Conservation (phyloP, 2,113 vertebrate genomes). For the Lepus europaeus region DNA sequence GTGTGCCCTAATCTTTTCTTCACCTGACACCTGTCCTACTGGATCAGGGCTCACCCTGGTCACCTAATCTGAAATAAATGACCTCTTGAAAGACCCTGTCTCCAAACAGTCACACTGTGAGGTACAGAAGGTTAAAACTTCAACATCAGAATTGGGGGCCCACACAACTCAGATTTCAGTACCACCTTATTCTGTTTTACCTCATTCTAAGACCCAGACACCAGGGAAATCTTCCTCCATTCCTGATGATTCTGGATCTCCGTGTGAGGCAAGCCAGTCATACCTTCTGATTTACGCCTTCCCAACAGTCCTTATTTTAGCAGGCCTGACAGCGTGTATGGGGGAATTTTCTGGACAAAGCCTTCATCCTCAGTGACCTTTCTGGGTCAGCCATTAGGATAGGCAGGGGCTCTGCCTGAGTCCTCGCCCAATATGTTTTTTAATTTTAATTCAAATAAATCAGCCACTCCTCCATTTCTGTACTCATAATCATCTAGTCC, state of each 20-base stretch:
- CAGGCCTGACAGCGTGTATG: not conserved
- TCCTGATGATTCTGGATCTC: not conserved
- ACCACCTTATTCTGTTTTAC: not conserved
- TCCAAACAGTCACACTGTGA: not conserved
- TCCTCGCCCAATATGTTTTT: not conserved
- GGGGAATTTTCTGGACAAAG: no score
- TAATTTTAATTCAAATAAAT: constrained; percentile 39
- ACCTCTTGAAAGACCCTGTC: not conserved
- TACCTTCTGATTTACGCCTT: not conserved
- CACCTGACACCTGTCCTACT: not conserved
- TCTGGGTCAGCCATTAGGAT: not conserved
- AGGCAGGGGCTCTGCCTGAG: not conserved
- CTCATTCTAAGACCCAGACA: not conserved
- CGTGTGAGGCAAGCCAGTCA: not conserved
- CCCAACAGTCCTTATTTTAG: not conserved
- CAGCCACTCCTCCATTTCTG: not conserved
- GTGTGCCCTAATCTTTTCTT: not conserved
- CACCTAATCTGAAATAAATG: not conserved
- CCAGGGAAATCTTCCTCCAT: not conserved
- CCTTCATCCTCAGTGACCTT: not conserved
- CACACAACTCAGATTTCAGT: not conserved
- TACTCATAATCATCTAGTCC: not conserved
- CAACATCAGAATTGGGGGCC: not conserved
- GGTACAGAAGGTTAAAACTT: not conserved
- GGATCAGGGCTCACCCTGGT: not conserved